Percentiles rank a stretch among this genome's conserved stretches.
phyloP scores from a whole-genome alignment of 92 coral and sea anemone species.

The Montipora capitata region DNA sequence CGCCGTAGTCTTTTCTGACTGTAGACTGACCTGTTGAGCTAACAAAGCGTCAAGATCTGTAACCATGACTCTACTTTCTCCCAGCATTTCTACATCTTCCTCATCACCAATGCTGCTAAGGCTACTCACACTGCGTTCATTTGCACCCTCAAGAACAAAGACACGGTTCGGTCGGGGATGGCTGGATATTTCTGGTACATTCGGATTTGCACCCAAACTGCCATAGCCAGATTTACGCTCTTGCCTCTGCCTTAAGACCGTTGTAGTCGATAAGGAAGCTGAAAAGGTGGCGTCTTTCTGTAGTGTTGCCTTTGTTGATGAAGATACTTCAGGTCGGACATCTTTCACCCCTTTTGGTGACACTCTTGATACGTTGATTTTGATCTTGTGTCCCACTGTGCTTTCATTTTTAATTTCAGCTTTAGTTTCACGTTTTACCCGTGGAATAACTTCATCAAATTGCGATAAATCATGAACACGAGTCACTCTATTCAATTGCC shows the following conservation, averaged over 20 bases:
- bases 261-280: background rate
- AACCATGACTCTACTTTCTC: constrained; percentile 59
- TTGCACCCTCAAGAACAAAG: constrained; percentile 11
- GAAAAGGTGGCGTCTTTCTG: background rate
- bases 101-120: constrained; percentile 25
- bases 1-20: background rate
- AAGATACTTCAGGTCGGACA: background rate
- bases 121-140: constrained; percentile 43
- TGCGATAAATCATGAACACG: constrained; percentile 4
- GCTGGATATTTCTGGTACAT: background rate
- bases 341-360: background rate
- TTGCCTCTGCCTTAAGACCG: background rate
- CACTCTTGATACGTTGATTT: constrained; percentile 16
- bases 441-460: constrained; percentile 17
- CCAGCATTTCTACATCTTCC: constrained; percentile 28
- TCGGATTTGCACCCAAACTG: constrained; percentile 18
- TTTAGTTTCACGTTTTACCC: constrained; percentile 26
- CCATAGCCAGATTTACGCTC: constrained; percentile 33
- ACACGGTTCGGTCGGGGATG: background rate
- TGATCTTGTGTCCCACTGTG: constrained; percentile 20
- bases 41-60: constrained; percentile 69
- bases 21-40: constrained; percentile 14
- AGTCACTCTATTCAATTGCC: background rate
- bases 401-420: constrained; percentile 13
- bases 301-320: background rate